Evolutionary conservation across 2,797 vertebrate genomes (phyloP), one percentile per base, ranked within the genome.

Genomic region (Poeciliopsis presidionis): DNA sequence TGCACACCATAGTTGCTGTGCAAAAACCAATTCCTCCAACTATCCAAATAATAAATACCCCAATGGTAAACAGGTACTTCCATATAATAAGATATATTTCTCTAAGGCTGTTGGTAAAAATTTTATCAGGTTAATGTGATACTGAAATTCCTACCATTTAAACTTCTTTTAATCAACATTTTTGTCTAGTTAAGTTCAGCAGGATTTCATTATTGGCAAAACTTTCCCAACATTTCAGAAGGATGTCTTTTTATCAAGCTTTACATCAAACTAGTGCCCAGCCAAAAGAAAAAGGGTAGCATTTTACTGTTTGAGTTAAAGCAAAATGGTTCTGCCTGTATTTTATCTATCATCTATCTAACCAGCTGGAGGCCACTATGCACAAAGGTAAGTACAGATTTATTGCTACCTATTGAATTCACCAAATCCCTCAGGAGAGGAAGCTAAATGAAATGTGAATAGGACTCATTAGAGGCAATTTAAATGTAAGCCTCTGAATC

Each of bases 401-500:
- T 47, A 33, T 65, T 25, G 28, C 12, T 51, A n/a, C 25, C 39
- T 14, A 70, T 47, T 69, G 53, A 73, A 80, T 77, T 75, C 49
- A 53, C 79, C 41, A 83, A 76, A 81, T 81, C 77, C 53, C 61
- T 57, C 13, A n/a, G 47, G n/a, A 79, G 71, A 73, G 51, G 46
- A 47, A 69, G 71, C 79, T 69, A 63, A 81, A 87, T 87, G 25
- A 84, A 88, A 63, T 80, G 81, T 82, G 74, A 83, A 83, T 72
- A n/a, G 20, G 13, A 71, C 74, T 83, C 81, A 89, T 89, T 86
- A 75, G 51, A 76, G 74, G 69, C 77, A 72, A 73, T 81, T 77
- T 55, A 73, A 82, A 39, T 73, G 4, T 73, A 77, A 82, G 83
- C 76, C 63, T 76, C 43, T 77, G 79, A 80, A 78, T 87, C 77